Evolutionary conservation across 2,888 invertebrate species (phyloP), one percentile per base, ranked within the genome.

Genomic region (Lasioglossum calceatum): DNA sequence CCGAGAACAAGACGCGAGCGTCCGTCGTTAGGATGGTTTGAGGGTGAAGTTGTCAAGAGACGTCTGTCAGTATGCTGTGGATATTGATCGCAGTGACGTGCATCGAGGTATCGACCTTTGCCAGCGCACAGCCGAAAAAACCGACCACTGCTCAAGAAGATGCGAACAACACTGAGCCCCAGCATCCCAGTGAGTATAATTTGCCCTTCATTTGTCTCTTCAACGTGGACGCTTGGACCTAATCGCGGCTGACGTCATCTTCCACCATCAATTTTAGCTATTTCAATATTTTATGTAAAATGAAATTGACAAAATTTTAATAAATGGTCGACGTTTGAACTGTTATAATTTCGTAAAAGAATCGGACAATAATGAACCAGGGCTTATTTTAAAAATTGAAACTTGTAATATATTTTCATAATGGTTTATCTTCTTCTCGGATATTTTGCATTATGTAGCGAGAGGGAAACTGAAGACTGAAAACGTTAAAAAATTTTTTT

Each of bases 91-190:
- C 92, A 77, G 90, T 93, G 84, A 90, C 92, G 90, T 93, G 93
- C 91, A 91, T 94, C 93, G 93, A 93, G 92, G 90, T 93, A 92
- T 93, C 94, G 89, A 92, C 91, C 85, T 92, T 93, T 88, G 93
- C 90, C 80, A 92, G 87, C 87, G 94, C 93, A 88, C 93, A 94
- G 89, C 91, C 92, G 82, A 93, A 91, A 84, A 92, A 90, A 75
- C 88, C 91, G 44, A 90, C 89, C 79, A 86, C 87, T 71, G 87
- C 90, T 81, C 91, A 92, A 80, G 92, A 92, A 71, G 92, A 94
- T 85, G 91, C 93, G 73, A 85, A 92, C 83, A 93, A 92, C 89
- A 92, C 93, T 82, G 93, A 93, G 82, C 87, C 92, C 10, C 91
- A 93, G 74, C 89, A 91, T 71, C 91, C 91, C 36, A 90, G 91